Base-by-base conservation (phyloP, 2,797 vertebrate species). In the Galagoides demidoff region DNA sequence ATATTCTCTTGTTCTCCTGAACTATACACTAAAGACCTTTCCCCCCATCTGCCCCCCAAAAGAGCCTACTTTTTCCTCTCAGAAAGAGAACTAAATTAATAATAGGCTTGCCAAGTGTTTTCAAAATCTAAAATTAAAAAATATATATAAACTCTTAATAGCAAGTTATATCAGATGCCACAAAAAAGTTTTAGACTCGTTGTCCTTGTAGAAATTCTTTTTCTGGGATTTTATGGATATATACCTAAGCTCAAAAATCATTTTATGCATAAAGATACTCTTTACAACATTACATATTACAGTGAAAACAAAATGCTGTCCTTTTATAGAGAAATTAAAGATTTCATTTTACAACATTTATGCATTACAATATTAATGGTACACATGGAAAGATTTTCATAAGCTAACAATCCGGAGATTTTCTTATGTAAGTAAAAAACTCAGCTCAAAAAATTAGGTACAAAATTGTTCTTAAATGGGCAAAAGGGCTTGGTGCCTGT, bases 341-440 rank as follows among this genome's bases (percentile, higher is more conserved):
- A 59, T 95, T 78, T 92, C 89, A 77, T 93, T 96, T 61, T 95
- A 11, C 45, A 83, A 43, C 39, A 87, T 68, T 85, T 86, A 57
- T 94, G 49, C 45, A 70, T 1, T 86, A 89, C 70, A 87, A 85
- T 43, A 63, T 71, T 73, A 89, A 39, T 63, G 19, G 9, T 39
- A 57, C 11, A 45, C 17, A 59, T 83, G 89, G 37, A 64, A 96
- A 77, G 37, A 3, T 94, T 85, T 88, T 49, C 29, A 16, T 45
- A 43, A 20, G 7, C 89, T 64, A 70, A 85, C 11, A 70, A 10
- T 87, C 74, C 74, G 68, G 8, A 29, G 16, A 2, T 92, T 19
- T 76, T 95, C 55, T 90, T 68, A 29, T 5, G 8, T 64, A 66
- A 92, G 34, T 68, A 34, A 77, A 82, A 83, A 78, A 94, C 64